Evolutionary conservation across 1,140 invertebrate species (phyloP).

Genomic region (Calephelis virginiensis): DNA sequence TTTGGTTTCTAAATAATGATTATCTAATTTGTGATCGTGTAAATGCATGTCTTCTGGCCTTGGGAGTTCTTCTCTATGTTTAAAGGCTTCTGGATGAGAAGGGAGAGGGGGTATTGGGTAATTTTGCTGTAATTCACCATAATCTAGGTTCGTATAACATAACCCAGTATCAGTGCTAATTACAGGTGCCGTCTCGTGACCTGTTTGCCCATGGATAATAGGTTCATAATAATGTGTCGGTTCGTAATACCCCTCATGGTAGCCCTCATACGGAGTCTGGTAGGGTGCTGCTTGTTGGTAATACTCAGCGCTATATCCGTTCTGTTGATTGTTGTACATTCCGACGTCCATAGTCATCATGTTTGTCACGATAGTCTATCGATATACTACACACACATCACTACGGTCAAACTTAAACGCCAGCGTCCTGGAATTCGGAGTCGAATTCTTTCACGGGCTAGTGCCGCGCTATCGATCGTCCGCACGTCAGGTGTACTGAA

Average conservation of each 20-base stretch:
- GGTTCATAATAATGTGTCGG: constrained; percentile 45
- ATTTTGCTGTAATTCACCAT: constrained; percentile 69
- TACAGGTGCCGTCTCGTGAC: constrained; percentile 75
- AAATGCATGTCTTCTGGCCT: constrained; percentile 53
- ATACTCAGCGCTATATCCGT: constrained; percentile 66
- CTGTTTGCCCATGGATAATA: constrained; percentile 39
- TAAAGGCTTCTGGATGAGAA: constrained; percentile 50
- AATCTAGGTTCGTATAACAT: constrained; percentile 94
- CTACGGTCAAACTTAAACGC: constrained; percentile 38
- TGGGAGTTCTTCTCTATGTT: constrained; percentile 54
- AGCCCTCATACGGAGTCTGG: constrained; percentile 66
- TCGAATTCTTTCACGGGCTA: constrained; percentile 41
- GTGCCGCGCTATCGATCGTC: constrained; percentile 45
- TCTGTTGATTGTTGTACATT: constrained; percentile 77
- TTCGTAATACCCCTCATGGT: constrained; percentile 70
- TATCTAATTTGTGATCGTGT: constrained; percentile 71
- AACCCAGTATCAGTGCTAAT: constrained; percentile 91
- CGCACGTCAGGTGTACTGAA: constrained; percentile 58
- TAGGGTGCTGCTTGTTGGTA: constrained; percentile 62
- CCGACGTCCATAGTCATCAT: constrained; percentile 79
- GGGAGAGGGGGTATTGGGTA: constrained; percentile 55
- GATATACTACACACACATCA: constrained; percentile 63
- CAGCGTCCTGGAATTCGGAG: constrained; percentile 40
- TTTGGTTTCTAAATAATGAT: constrained; percentile 77
- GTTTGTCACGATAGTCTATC: constrained; percentile 55